These are phyloP conservation scores for Encarsia formosa DNA, from an alignment of 2,888 invertebrate genomes.

Conservation along the genomic window DNA sequence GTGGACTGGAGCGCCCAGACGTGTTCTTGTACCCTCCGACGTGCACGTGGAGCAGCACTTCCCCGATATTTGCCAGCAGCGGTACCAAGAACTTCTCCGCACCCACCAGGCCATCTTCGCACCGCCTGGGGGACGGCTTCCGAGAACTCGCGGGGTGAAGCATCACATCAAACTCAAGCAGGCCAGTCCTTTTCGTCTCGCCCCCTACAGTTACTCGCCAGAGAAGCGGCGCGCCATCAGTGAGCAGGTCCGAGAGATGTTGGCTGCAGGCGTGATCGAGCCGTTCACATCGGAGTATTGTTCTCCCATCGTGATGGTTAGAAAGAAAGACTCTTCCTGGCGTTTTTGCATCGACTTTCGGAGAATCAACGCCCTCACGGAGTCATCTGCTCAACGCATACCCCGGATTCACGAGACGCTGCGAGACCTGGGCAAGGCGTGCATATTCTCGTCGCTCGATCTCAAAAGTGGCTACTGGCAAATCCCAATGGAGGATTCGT, in stretches of 20 bases:
- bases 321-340: constrained; percentile 21
- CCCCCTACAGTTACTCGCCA: background rate
- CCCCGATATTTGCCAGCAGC: too few species aligned
- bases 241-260: constrained; percentile 28
- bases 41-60: too few species aligned
- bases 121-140: too few species aligned
- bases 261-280: constrained; percentile 25
- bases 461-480: constrained; percentile 34
- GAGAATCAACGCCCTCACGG: constrained; percentile 1
- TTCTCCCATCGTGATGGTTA: constrained; percentile 26
- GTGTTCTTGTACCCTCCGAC: too few species aligned
- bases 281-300: constrained; percentile 26
- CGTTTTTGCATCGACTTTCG: constrained; percentile 30
- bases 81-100: too few species aligned
- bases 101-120: too few species aligned
- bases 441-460: constrained; percentile 13
- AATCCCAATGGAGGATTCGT: constrained; percentile 30
- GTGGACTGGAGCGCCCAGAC: background rate
- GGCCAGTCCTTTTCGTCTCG: too few species aligned
- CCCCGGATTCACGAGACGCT: constrained; percentile 10
- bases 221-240: background rate
- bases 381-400: background rate
- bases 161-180: too few species aligned
- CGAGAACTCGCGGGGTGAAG: too few species aligned
- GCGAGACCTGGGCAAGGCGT: constrained; percentile 28